Evolutionary conservation across 2,797 vertebrate genomes (phyloP), one percentile per base, ranked within the genome.

Genomic region (Syngnathus acus): DNA sequence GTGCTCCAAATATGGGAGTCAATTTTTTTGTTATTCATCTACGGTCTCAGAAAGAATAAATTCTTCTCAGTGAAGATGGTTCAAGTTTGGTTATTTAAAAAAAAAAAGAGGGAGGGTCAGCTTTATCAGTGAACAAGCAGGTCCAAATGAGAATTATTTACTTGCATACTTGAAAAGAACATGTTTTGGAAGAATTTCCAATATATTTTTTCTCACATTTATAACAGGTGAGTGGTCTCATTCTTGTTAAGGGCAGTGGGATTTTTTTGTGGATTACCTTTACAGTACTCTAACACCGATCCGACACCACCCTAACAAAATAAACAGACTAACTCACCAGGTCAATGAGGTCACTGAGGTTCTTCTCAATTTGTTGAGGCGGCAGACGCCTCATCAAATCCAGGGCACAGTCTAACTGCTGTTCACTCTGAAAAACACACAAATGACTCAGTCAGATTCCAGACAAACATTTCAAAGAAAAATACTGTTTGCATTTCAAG

Each of bases 381-480:
- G 97, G 97, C 92, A 99, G 91, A 78, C 96, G 97, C 93, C 97
- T 97, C 97, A 99, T 99, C 88, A 99, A 90, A 87, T 99, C 97
- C 93, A 99, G 95, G 87, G 97, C 97, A 95, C 96, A 99, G 85
- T 99, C 97, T 85, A 99, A 91, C 92, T 98, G 96, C 88, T 96
- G 94, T 78, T 99, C 97, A 88, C 90, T 95, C 97, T 99, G 91
- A 86, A 82, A 84, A 16, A 26, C 59, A 62, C 40, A 62, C 11
- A 62, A 43, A 10, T 21, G 40, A 10, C 11, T 43, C 10, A 8
- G n/a, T 43, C 39, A 23, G n/a, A n/a, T 5, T 60, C 6, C 39
- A 62, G 17, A 60, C 2, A 38, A n/a, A 19, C 9, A 58, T 58
- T 38, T 58, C 4, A 14, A 37, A 57, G 26, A 32, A 32, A 32